Conservation (phyloP, 2,797 vertebrate species). For the Leptatherina wallacei region DNA sequence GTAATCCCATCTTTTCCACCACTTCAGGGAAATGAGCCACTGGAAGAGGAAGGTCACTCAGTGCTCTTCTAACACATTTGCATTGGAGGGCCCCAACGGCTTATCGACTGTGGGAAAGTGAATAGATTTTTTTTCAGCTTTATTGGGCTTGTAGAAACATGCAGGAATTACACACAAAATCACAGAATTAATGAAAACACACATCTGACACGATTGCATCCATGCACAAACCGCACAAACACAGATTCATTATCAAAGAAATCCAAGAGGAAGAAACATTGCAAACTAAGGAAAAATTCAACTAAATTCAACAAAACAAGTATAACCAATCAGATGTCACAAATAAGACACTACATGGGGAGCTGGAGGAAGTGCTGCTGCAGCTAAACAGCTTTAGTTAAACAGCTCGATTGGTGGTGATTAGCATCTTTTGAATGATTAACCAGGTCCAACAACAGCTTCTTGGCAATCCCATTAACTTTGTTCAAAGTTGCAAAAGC, state of each 20-base stretch:
- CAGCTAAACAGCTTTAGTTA: conserved; percentile 5
- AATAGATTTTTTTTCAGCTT: conserved; percentile 7
- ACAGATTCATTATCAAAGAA: conserved; percentile 3
- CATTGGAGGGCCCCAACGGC: conserved; percentile 57
- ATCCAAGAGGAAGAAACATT: conserved; percentile 4
- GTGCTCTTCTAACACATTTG: conserved; percentile 73
- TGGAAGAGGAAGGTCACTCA: conserved; percentile 74
- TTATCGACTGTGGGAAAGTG: conserved; percentile 45
- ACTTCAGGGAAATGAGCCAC: conserved; percentile 77
- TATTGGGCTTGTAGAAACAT: conserved; percentile 5
- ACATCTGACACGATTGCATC: neutral
- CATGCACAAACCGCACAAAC: neutral
- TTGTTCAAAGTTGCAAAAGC: conserved; percentile 77
- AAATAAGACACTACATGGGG: neutral
- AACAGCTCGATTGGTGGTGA: conserved; percentile 16
- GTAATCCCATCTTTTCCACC: conserved; percentile 62
- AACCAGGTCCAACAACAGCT: conserved; percentile 52
- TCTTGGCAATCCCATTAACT: conserved; percentile 70
- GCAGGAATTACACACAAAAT: conserved; percentile 32
- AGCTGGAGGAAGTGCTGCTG: conserved; percentile 10
- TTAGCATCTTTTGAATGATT: conserved; percentile 45
- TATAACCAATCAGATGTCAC: conserved; percentile 8
- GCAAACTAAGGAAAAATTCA: neutral
- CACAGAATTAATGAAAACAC: conserved; percentile 17
- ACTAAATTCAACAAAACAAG: neutral